phyloP scores from a whole-genome alignment of 2,113 vertebrate species.

The Pteruthius melanotis region DNA sequence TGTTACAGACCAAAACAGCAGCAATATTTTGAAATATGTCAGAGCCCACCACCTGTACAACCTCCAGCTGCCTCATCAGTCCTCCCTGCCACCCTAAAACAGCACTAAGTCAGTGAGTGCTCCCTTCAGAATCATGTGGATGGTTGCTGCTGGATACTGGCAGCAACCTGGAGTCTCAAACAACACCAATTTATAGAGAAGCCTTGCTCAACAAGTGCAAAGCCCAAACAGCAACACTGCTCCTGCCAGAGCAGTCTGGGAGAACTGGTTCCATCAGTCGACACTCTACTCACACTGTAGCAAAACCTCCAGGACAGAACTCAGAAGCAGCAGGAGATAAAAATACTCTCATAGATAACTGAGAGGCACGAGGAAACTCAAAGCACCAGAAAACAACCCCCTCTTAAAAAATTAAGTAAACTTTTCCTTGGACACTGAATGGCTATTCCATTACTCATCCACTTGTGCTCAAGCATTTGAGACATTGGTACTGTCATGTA shows the following conservation, averaged over 20 bases:
- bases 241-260: background rate
- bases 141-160: background rate
- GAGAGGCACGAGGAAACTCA: background rate
- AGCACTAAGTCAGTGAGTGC: rapidly evolving
- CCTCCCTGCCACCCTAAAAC: background rate
- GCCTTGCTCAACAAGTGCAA: background rate
- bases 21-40: background rate
- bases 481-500: background rate
- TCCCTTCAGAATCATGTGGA: background rate
- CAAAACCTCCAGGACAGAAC: background rate
- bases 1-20: background rate
- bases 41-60: background rate
- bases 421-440: background rate
- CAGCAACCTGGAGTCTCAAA: background rate
- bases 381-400: background rate
- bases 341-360: background rate
- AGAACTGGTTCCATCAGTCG: background rate
- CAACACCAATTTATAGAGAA: background rate
- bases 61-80: background rate
- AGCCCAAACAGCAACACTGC: background rate
- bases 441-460: background rate
- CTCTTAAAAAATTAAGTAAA: background rate
- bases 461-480: background rate
- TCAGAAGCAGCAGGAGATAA: background rate
- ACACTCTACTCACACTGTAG: background rate